Evolutionary conservation across 2,797 vertebrate genomes (phyloP).

Genomic region (Ptychobarbus kaznakovi): DNA sequence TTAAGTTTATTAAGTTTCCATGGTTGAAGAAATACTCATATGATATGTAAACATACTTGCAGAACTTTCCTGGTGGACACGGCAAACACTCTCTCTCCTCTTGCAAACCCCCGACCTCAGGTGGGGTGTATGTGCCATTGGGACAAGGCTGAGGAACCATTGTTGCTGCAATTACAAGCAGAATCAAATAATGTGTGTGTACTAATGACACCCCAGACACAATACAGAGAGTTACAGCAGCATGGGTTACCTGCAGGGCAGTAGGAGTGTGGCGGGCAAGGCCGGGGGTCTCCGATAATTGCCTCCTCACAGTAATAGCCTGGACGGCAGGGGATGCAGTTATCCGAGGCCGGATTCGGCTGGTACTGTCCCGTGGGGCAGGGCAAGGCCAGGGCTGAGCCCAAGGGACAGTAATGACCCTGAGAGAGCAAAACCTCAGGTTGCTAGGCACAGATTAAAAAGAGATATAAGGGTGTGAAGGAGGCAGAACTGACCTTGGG

Average conservation of each 20-base stretch:
- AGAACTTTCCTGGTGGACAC: constrained; percentile 88
- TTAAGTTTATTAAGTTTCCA: neutral
- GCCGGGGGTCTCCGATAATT: constrained; percentile 76
- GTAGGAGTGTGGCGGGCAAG: constrained; percentile 88
- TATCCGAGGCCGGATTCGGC: constrained; percentile 81
- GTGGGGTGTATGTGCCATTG: constrained; percentile 85
- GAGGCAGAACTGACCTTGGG: constrained; percentile 78
- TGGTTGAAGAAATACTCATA: neutral
- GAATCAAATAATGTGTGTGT: neutral
- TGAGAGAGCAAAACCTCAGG: constrained; percentile 60
- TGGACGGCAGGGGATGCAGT: constrained; percentile 84
- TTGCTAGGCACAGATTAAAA: constrained; percentile 1
- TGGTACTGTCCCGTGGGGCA: constrained; percentile 90
- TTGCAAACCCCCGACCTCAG: constrained; percentile 78
- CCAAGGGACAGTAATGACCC: constrained; percentile 88
- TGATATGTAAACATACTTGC: constrained; percentile 79
- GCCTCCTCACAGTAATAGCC: constrained; percentile 90
- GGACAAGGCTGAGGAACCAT: constrained; percentile 83
- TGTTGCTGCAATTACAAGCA: constrained; percentile 71
- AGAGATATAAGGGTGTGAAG: neutral
- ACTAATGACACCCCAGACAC: neutral
- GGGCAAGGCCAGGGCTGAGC: constrained; percentile 77
- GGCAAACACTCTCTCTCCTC: constrained; percentile 84
- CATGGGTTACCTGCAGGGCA: constrained; percentile 82
- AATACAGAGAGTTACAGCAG: neutral